Percentiles rank a stretch among this genome's conserved stretches.
phyloP scores from a whole-genome alignment of 1,140 invertebrate genomes.

The Cyphomyrmex costatus region DNA sequence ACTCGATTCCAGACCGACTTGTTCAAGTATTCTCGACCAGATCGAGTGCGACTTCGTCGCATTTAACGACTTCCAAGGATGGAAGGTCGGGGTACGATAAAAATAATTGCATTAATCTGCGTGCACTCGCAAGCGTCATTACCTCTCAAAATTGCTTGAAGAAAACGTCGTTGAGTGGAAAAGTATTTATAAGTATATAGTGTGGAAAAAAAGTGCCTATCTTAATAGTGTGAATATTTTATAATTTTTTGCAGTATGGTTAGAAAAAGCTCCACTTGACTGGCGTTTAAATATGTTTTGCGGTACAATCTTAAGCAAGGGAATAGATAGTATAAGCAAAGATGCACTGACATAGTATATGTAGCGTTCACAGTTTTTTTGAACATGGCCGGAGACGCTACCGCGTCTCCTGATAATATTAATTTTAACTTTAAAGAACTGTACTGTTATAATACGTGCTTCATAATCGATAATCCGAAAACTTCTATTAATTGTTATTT shows the following conservation, averaged over 20 bases:
- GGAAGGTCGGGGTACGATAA: conserved; percentile 55
- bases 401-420: no score
- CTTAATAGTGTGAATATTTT: background rate
- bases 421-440: background rate
- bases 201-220: background rate
- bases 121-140: background rate
- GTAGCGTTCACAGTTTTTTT: no score
- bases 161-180: background rate
- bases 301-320: background rate
- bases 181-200: background rate
- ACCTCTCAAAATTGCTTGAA: conserved; percentile 1
- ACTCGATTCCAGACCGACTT: conserved; percentile 65
- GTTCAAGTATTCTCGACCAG: conserved; percentile 60
- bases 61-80: conserved; percentile 60
- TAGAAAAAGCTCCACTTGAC: background rate
- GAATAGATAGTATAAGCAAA: background rate
- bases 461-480: conserved; percentile 3
- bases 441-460: background rate
- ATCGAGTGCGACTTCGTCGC: conserved; percentile 62
- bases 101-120: conserved; percentile 52
- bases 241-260: background rate
- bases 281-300: background rate
- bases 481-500: background rate
- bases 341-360: background rate
- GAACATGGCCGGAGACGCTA: no score